Percentiles rank a stretch among this genome's conserved stretches.
Evolutionary conservation across 2,113 vertebrate species (phyloP).

Genomic region (Bos javanicus): DNA sequence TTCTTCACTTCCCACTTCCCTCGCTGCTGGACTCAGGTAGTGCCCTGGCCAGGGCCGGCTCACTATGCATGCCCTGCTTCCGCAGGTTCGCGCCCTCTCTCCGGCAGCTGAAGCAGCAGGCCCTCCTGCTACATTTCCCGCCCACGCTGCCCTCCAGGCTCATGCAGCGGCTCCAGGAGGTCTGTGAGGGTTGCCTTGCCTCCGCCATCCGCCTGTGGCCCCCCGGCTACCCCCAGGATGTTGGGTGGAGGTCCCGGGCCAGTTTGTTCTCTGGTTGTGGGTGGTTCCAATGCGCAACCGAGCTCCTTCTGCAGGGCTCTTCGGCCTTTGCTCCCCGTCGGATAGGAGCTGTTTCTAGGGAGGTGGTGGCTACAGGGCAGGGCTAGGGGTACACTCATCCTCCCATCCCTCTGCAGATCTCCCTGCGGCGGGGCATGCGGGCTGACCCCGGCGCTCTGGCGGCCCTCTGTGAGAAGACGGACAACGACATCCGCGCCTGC

Average conservation of each 20-base stretch:
- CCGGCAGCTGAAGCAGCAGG: constrained; percentile 90
- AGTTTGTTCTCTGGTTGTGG: not conserved
- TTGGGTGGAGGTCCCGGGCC: not conserved
- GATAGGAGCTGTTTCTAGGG: not conserved
- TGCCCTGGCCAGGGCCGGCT: rapidly evolving
- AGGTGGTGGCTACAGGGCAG: not conserved
- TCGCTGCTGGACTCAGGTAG: not conserved
- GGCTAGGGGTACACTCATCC: not conserved
- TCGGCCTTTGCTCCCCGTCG: not conserved
- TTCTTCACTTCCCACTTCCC: not conserved
- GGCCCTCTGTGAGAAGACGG: constrained; percentile 92
- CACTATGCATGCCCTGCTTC: rapidly evolving
- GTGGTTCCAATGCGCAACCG: rapidly evolving
- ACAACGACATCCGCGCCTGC: constrained; percentile 94
- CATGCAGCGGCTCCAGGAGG: constrained; percentile 93
- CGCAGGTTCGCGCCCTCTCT: constrained; percentile 90
- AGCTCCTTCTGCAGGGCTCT: not conserved
- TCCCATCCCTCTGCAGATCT: constrained; percentile 79
- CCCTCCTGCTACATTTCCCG: constrained; percentile 90
- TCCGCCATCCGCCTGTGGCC: not conserved
- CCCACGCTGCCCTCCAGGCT: constrained; percentile 89
- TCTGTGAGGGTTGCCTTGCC: constrained; percentile 36
- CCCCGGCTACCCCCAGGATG: not conserved
- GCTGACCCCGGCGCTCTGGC: constrained; percentile 84
- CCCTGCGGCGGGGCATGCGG: constrained; percentile 85